Conservation (phyloP, 2,797 vertebrate genomes). For the Danio choprae region DNA sequence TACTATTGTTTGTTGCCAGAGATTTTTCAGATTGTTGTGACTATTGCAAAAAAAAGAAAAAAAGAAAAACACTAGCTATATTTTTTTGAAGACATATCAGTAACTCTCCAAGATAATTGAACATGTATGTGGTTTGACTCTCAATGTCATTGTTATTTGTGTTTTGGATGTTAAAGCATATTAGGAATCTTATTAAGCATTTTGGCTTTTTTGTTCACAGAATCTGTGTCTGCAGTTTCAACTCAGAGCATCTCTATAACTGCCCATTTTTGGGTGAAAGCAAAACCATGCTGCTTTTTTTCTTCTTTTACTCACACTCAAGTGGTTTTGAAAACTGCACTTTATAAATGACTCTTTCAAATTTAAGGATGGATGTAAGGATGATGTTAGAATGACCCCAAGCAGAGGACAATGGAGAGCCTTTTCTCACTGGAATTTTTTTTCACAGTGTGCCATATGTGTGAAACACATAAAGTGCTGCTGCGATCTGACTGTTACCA, state of each 20-base stretch:
- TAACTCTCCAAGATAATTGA: background rate
- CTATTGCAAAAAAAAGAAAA: no score
- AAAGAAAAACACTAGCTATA: no score
- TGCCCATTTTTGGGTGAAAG: no score
- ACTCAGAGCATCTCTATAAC: no score
- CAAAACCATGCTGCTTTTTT: no score
- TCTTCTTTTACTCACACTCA: no score
- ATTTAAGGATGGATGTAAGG: no score
- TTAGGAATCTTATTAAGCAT: background rate
- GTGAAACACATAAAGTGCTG: background rate
- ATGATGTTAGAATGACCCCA: background rate
- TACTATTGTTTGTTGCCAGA: no score
- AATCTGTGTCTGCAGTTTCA: no score
- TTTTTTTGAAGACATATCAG: no score
- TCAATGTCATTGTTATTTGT: background rate
- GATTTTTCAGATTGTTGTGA: no score
- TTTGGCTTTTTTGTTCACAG: no score
- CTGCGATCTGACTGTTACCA: conserved; percentile 4
- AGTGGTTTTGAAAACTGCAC: background rate
- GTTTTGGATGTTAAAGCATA: background rate
- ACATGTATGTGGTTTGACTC: background rate
- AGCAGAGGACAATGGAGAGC: background rate
- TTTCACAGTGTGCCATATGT: conserved; percentile 5
- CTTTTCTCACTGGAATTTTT: background rate
- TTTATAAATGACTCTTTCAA: background rate